Evolutionary conservation across 2,797 vertebrate species (phyloP).

Genomic region (Hydrocynus forskahlii): DNA sequence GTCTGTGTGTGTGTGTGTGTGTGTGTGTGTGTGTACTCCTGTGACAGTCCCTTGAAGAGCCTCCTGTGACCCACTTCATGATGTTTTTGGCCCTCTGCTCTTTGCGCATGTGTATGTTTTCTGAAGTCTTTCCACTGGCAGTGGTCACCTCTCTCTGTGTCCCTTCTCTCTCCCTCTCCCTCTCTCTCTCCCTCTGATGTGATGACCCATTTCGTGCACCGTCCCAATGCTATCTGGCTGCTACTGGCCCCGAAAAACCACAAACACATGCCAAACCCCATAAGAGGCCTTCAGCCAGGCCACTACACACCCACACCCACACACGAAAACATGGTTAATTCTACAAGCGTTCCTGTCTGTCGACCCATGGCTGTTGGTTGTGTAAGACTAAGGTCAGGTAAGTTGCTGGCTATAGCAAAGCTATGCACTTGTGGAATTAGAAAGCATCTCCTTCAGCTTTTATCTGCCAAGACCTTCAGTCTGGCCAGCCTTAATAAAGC

Average conservation of each 20-base stretch:
- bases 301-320: slow-evolving; percentile 20
- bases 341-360: neutral
- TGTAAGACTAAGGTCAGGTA: neutral
- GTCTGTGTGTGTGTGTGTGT: slow-evolving; percentile 20
- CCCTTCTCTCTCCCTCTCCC: slow-evolving; percentile 10
- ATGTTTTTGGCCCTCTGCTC: slow-evolving; percentile 35
- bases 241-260: slow-evolving; percentile 45
- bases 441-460: slow-evolving; percentile 66
- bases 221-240: slow-evolving; percentile 35
- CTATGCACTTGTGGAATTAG: slow-evolving; percentile 14
- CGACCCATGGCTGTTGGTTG: neutral
- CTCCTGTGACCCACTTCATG: slow-evolving; percentile 59
- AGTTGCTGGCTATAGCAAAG: neutral
- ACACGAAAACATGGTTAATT: neutral
- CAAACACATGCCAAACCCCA: slow-evolving; percentile 35
- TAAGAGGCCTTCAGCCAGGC: slow-evolving; percentile 49
- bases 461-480: slow-evolving; percentile 70
- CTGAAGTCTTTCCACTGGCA: slow-evolving; percentile 55
- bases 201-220: slow-evolving; percentile 72
- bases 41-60: slow-evolving; percentile 61
- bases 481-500: slow-evolving; percentile 78
- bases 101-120: slow-evolving; percentile 37
- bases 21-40: slow-evolving; percentile 55
- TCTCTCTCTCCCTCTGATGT: slow-evolving; percentile 36
- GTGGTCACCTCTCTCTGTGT: slow-evolving; percentile 57